Percentiles rank a stretch among this genome's conserved stretches.
phyloP scores from a whole-genome alignment of 2,888 invertebrate species.

The Cylindroiulus punctatus region DNA sequence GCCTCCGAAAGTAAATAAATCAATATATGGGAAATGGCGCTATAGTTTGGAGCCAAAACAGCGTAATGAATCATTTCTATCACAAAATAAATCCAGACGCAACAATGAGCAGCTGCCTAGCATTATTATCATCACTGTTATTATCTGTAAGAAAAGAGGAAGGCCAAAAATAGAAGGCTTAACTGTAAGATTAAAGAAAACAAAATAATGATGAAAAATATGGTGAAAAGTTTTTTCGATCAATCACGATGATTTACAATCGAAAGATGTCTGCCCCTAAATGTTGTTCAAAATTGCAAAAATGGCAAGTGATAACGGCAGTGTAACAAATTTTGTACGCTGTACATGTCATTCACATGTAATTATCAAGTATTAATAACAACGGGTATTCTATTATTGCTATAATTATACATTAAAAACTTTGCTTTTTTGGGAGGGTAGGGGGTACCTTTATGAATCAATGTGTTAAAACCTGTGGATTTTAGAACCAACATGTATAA shows the following conservation, averaged over 20 bases:
- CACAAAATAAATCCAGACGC: constrained; percentile 15
- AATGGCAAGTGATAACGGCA: no score
- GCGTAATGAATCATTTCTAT: background rate
- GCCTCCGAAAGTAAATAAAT: background rate
- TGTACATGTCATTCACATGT: no score
- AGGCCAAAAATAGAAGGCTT: background rate
- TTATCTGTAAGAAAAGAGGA: constrained; percentile 7
- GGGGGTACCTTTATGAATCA: no score
- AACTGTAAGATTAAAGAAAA: background rate
- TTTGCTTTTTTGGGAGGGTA: no score
- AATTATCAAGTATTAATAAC: no score
- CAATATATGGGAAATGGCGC: background rate
- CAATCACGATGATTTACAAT: background rate
- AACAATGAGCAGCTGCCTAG: constrained; percentile 21
- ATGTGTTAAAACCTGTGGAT: no score
- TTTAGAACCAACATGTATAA: no score
- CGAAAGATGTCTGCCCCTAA: no score
- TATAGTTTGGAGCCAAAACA: background rate
- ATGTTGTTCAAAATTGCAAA: no score
- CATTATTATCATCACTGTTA: constrained; percentile 15
- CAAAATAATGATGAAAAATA: background rate
- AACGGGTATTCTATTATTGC: no score
- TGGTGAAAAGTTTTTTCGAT: background rate
- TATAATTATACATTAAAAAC: no score
- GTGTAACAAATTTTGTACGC: no score